Evolutionary conservation across 2,113 vertebrate species (phyloP).

Genomic region (Hiodon tergisus): DNA sequence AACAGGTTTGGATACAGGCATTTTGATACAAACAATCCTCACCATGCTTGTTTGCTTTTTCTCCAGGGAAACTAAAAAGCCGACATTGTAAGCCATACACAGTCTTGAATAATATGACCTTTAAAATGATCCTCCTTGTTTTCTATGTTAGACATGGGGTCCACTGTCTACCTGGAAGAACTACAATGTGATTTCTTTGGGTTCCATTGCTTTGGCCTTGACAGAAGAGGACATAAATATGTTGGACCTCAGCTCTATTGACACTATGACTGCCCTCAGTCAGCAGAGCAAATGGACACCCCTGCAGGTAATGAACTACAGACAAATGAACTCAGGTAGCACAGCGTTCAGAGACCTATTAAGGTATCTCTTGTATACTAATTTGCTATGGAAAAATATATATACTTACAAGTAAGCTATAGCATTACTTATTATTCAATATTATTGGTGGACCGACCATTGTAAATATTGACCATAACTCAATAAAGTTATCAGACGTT

Average conservation of each 20-base stretch:
- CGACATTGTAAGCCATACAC: background rate
- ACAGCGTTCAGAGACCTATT: background rate
- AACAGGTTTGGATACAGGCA: constrained; percentile 50
- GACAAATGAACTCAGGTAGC: background rate
- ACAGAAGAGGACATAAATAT: constrained; percentile 54
- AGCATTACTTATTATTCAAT: no score
- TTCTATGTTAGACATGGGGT: constrained; percentile 57
- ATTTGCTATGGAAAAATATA: no score
- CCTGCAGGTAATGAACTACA: constrained; percentile 49
- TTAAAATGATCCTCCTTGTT: background rate
- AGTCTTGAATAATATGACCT: background rate
- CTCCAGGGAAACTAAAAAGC: background rate
- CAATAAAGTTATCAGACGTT: background rate
- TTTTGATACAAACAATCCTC: background rate
- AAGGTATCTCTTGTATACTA: no score
- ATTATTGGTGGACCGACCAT: no score
- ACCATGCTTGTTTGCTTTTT: background rate
- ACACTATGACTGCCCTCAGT: constrained; percentile 54
- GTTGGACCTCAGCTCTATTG: constrained; percentile 60
- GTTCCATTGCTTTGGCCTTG: constrained; percentile 60
- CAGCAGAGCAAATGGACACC: constrained; percentile 59
- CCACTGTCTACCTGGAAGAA: constrained; percentile 53
- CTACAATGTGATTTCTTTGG: constrained; percentile 59
- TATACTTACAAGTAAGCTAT: no score
- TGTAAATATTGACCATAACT: no score